A percentile compares a stretch with the other conserved stretches of the same genome.
Conservation (phyloP, 2,113 vertebrate species). For the Ramphastos sulfuratus region DNA sequence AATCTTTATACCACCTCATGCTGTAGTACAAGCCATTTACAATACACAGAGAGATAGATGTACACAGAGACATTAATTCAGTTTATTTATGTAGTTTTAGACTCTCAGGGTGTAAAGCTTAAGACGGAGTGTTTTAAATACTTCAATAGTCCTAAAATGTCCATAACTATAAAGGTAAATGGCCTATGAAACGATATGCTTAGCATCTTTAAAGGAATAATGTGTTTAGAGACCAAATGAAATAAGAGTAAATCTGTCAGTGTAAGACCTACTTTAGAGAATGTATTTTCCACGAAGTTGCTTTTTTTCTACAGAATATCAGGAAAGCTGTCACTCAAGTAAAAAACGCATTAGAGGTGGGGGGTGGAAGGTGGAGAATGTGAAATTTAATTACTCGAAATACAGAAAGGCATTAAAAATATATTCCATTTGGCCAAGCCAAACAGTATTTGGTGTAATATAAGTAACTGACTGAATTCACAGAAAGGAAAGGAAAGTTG, state of each 20-base stretch:
- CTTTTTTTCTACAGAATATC: not conserved
- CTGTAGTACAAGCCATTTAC: not conserved
- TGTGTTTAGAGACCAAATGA: constrained; percentile 30
- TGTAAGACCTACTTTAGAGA: constrained; percentile 9
- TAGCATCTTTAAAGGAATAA: constrained; percentile 38
- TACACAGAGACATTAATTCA: not conserved
- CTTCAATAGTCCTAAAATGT: constrained; percentile 36
- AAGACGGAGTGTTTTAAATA: constrained; percentile 33
- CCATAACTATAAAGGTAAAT: constrained; percentile 62
- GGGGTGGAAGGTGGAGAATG: not conserved
- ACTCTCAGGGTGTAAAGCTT: not conserved
- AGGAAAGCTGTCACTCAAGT: not conserved
- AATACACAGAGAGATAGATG: not conserved
- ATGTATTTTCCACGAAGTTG: constrained; percentile 5
- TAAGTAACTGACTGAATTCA: not conserved
- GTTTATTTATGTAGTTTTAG: constrained; percentile 18
- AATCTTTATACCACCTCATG: not conserved
- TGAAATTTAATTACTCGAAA: constrained; percentile 37
- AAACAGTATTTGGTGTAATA: not conserved
- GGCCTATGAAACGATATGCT: constrained; percentile 6
- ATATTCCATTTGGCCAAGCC: not conserved
- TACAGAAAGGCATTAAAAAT: not conserved
- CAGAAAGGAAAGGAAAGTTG: not conserved
- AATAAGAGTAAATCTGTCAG: constrained; percentile 45
- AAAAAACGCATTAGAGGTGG: not conserved